These are phyloP conservation scores for Tragelaphus buxtoni DNA, from an alignment of 2,113 vertebrate species.

Conservation along the genomic window DNA sequence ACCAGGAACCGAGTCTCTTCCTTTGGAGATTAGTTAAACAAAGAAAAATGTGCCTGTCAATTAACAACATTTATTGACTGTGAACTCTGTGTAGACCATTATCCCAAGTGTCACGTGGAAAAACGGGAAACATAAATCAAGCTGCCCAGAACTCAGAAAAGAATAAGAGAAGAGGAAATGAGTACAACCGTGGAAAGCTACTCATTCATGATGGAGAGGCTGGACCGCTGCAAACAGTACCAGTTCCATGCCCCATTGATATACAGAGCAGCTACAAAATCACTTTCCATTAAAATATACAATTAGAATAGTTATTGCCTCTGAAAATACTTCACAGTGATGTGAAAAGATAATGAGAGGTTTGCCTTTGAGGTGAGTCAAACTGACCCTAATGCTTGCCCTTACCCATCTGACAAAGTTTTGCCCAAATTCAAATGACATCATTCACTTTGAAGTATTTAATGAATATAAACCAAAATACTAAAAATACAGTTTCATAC, in stretches of 20 bases:
- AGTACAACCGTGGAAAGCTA: not conserved
- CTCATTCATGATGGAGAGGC: not conserved
- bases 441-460: not conserved
- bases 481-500: not conserved
- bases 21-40: not conserved
- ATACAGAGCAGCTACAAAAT: not conserved
- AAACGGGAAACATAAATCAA: slow-evolving; percentile 15
- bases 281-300: not conserved
- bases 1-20: not conserved
- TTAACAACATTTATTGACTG: slow-evolving; percentile 15
- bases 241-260: not conserved
- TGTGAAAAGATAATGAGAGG: not conserved
- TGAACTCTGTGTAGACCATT: not conserved
- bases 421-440: not conserved
- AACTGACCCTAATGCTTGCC: not conserved
- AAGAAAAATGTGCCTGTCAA: not conserved
- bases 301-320: not conserved
- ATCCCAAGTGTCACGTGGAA: not conserved
- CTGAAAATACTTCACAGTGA: not conserved
- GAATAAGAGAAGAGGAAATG: not conserved
- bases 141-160: not conserved
- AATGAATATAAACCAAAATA: not conserved
- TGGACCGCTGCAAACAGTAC: not conserved
- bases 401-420: not conserved
- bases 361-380: not conserved